Evolutionary conservation across 2,888 invertebrate species (phyloP).

Genomic region (Alloscopus bannaensis): DNA sequence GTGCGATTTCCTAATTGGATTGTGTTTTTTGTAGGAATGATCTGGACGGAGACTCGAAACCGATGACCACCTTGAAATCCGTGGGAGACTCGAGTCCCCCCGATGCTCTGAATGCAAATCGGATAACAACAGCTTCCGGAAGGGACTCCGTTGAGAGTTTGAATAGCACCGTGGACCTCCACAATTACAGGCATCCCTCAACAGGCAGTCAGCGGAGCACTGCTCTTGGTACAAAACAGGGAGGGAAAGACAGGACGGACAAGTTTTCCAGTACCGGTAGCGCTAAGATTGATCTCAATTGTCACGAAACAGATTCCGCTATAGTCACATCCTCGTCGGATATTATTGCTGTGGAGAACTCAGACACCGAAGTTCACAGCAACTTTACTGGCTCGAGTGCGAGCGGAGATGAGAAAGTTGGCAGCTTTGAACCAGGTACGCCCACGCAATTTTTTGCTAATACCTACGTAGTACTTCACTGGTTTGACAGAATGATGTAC

Average conservation of each 20-base stretch:
- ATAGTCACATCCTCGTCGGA: constrained; percentile 73
- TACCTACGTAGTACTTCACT: too few species aligned
- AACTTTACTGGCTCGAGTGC: constrained; percentile 64
- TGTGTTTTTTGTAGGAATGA: constrained; percentile 57
- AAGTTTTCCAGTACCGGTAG: constrained; percentile 62
- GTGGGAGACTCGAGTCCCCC: constrained; percentile 65
- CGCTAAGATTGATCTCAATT: constrained; percentile 73
- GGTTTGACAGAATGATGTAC: background rate
- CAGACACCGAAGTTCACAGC: constrained; percentile 67
- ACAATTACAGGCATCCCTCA: constrained; percentile 29
- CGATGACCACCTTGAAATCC: constrained; percentile 68
- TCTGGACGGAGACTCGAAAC: constrained; percentile 66
- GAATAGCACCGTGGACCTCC: constrained; percentile 44
- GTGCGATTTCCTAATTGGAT: background rate
- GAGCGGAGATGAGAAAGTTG: constrained; percentile 70
- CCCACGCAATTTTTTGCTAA: too few species aligned
- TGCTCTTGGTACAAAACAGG: constrained; percentile 33
- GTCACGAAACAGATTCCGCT: constrained; percentile 73
- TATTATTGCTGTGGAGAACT: constrained; percentile 70
- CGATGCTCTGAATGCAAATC: constrained; percentile 30
- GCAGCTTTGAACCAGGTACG: constrained; percentile 70
- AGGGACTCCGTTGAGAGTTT: constrained; percentile 46
- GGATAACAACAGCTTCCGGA: constrained; percentile 12
- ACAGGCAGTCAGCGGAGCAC: constrained; percentile 40
- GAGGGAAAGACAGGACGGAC: constrained; percentile 45